phyloP scores from a whole-genome alignment of 2,888 invertebrate species.

The Dione vanillae region DNA sequence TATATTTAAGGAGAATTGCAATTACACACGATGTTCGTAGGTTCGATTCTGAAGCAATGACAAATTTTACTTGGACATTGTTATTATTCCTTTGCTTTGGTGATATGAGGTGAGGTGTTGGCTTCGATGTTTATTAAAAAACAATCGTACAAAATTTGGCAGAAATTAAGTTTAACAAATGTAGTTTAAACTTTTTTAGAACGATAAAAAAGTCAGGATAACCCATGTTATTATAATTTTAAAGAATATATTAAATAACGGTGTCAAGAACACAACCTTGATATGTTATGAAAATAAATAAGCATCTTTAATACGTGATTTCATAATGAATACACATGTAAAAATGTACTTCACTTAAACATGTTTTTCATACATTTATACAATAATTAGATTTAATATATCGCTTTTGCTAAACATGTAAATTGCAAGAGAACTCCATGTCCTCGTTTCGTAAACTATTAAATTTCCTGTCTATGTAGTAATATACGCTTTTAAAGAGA shows the following conservation, averaged over 20 bases:
- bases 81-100: no score
- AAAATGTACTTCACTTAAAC: background rate
- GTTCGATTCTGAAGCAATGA: no score
- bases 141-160: no score
- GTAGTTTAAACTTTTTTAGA: no score
- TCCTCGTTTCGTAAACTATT: constrained; percentile 15
- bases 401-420: constrained; percentile 3
- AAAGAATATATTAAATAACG: background rate
- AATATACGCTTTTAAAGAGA: background rate
- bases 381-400: background rate
- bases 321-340: background rate
- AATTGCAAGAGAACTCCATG: constrained; percentile 12
- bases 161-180: no score
- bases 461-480: background rate
- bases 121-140: no score
- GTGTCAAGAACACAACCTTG: constrained; percentile 1
- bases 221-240: no score
- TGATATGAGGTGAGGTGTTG: no score
- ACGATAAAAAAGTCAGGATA: no score
- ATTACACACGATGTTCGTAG: no score
- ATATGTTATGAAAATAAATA: background rate
- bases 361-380: background rate
- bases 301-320: background rate
- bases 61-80: no score
- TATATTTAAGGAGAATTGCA: no score